Base-by-base conservation (phyloP, 2,113 vertebrate species). In the Myiozetetes cayanensis region DNA sequence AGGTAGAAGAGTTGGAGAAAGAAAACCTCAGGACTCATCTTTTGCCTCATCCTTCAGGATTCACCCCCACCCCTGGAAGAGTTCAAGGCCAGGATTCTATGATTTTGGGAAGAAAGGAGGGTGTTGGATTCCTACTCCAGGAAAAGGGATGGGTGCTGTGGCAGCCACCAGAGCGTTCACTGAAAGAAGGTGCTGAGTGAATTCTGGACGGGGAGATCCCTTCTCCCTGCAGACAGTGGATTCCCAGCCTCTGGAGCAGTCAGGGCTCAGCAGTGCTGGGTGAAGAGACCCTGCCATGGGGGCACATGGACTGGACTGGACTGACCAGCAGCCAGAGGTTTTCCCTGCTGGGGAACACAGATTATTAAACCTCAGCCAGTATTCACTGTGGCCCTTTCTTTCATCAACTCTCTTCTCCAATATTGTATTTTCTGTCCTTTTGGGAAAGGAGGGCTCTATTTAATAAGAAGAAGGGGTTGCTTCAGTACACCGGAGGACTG, bases 391-490 rank as follows among this genome's bases (percentile, higher is more conserved):
- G 62, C 35, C 66, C 47, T 66, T 66, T 8, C 86, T 79, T 92
- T 87, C 94, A 87, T 93, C 85, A 81, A 27, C 47, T 91, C 81
- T 85, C 77, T 35, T 39, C 87, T 96, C 66, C 96, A 87, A 94
- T 96, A 95, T 96, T 83, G 50, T n/a, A 37, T 83, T 93, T 47
- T 73, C 50, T 76, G 58, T 58, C 94, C 88, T 92, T 84, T 39
- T 19, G 85, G 94, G 94, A 81, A 56, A 66, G 61, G 3, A 37
- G 55, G 5, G 43, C 37, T 4, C 85, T 66, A 1, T 85, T 96
- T 92, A 95, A 96, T 97, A 87, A 94, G 72, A 89, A 84, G 81
- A 89, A 55, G 63, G 88, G 65, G 95, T 71, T 93, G 90, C 75
- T 58, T 52, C 0, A 0, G 52, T 31, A 74, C 96, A 70, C 73